A percentile compares a stretch with the other conserved stretches of the same genome.
Conservation (phyloP, 1,140 invertebrate genomes). For the Chrysoperla carnea region DNA sequence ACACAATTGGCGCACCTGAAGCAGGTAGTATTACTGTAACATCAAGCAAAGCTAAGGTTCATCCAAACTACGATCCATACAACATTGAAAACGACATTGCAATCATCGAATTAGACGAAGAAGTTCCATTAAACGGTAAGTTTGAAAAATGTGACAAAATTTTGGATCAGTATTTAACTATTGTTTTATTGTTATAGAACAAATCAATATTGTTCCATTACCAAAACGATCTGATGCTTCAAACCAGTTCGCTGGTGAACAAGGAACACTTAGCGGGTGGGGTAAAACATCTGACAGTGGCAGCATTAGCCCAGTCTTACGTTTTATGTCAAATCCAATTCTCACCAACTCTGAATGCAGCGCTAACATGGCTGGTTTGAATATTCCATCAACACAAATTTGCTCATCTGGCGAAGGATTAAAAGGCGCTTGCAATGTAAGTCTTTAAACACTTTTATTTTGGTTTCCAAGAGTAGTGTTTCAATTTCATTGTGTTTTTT, state of each 20-base stretch:
- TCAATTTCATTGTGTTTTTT: constrained; percentile 7
- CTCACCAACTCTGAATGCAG: constrained; percentile 10
- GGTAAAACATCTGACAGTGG: constrained; percentile 21
- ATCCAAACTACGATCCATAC: constrained; percentile 23
- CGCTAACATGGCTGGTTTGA: constrained; percentile 12
- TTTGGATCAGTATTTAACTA: too few relatives aligned
- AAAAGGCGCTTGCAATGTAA: too few relatives aligned
- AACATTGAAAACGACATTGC: constrained; percentile 29
- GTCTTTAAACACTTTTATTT: too few relatives aligned
- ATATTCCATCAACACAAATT: constrained; percentile 24
- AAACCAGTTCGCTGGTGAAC: constrained; percentile 18
- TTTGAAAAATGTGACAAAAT: too few relatives aligned
- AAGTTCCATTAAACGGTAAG: constrained; percentile 24
- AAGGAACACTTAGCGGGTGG: constrained; percentile 24
- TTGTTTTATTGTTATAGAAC: constrained; percentile 17
- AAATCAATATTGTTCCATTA: constrained; percentile 22
- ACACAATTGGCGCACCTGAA: constrained; percentile 19
- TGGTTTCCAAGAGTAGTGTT: too few relatives aligned
- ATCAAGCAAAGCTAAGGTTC: constrained; percentile 19
- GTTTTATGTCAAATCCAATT: constrained; percentile 5
- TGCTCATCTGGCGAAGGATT: constrained; percentile 12
- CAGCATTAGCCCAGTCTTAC: constrained; percentile 8
- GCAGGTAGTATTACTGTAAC: constrained; percentile 18
- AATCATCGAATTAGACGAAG: constrained; percentile 23
- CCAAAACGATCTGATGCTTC: constrained; percentile 19